phyloP scores from a whole-genome alignment of 2,797 vertebrate species.

The Psittacula echo region DNA sequence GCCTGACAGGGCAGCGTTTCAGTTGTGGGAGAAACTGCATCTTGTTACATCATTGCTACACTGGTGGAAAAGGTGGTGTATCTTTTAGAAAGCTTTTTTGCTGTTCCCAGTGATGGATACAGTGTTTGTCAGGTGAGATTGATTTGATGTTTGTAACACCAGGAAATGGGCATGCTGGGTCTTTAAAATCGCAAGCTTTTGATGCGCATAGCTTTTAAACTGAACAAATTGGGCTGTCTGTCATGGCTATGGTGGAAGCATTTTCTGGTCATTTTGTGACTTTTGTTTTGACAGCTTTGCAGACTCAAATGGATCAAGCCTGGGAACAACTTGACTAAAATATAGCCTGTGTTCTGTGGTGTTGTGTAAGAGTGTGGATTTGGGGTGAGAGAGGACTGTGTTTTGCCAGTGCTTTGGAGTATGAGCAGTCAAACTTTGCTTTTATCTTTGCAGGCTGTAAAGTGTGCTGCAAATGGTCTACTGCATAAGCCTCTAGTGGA shows the following conservation, averaged over 20 bases:
- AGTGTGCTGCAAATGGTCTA: background rate
- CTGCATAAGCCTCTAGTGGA: background rate
- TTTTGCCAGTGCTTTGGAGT: background rate
- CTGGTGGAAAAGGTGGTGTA: background rate
- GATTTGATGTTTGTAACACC: background rate
- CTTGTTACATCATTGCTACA: background rate
- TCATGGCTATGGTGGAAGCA: background rate
- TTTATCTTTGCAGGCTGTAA: background rate
- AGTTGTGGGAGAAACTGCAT: background rate
- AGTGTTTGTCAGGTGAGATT: background rate
- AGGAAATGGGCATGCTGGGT: background rate
- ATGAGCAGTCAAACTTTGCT: background rate
- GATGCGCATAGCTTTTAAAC: background rate
- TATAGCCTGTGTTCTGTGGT: background rate
- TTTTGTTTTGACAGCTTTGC: background rate
- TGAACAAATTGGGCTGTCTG: background rate
- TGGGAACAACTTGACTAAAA: background rate
- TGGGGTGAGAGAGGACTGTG: background rate
- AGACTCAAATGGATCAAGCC: background rate
- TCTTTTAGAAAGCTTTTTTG: background rate
- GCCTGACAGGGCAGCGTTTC: background rate
- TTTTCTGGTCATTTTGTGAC: background rate
- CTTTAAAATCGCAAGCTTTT: background rate
- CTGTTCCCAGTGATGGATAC: background rate
- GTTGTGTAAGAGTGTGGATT: background rate